These are phyloP conservation scores for Astreopora myriophthalma DNA, from an alignment of 64 coral and sea anemone species.

Conservation along the genomic window DNA sequence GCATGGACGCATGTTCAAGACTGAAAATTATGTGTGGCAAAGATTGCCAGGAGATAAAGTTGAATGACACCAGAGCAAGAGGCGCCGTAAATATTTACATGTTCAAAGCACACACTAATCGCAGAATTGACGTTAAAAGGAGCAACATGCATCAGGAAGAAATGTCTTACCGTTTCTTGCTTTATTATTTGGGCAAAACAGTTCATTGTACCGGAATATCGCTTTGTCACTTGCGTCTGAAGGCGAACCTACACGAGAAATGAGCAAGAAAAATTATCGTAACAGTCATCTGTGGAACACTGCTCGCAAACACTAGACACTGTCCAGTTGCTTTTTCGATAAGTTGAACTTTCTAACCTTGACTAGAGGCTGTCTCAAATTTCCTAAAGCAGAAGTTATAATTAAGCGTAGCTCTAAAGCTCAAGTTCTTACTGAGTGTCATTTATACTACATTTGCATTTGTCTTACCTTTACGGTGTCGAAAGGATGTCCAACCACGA, in stretches of 20 bases:
- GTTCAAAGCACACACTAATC: too few relatives aligned
- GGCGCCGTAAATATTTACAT: too few relatives aligned
- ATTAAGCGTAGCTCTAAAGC: too few relatives aligned
- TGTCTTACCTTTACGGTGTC: slow-evolving; percentile 94
- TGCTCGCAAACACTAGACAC: background rate
- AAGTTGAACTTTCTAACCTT: background rate
- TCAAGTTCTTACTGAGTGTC: too few relatives aligned
- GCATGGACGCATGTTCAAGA: too few relatives aligned
- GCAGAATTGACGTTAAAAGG: background rate
- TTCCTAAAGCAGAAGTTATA: background rate
- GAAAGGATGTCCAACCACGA: slow-evolving; percentile 96
- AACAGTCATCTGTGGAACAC: background rate
- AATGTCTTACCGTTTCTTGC: slow-evolving; percentile 70
- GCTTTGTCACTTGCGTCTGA: slow-evolving; percentile 72
- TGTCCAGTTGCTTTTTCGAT: background rate
- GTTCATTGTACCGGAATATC: slow-evolving; percentile 65
- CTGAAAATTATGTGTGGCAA: too few relatives aligned
- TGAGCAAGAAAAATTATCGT: background rate
- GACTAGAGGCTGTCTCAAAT: background rate
- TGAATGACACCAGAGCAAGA: too few relatives aligned
- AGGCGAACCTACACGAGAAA: slow-evolving; percentile 71
- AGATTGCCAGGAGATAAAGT: too few relatives aligned
- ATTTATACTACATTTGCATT: background rate
- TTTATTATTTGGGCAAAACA: slow-evolving; percentile 87
- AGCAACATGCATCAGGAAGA: background rate